Conservation (phyloP, 2,888 invertebrate species). For the Phaonia tiefii region DNA sequence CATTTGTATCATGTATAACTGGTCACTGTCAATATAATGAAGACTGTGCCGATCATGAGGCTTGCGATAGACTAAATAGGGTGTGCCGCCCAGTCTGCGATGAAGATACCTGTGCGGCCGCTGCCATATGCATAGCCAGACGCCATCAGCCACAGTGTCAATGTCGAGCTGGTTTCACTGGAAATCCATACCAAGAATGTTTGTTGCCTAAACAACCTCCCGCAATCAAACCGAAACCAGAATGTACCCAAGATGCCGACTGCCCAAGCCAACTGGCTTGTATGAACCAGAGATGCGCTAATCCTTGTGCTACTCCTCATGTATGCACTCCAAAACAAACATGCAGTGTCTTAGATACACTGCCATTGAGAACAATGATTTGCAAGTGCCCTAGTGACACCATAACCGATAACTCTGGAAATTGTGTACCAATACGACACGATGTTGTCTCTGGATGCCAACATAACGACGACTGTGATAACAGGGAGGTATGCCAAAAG, state of each 20-base stretch:
- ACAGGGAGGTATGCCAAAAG: conserved; percentile 87
- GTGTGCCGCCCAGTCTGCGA: conserved; percentile 91
- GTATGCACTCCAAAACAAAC: conserved; percentile 89
- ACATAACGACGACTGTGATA: conserved; percentile 87
- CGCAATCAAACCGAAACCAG: conserved; percentile 79
- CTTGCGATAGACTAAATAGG: conserved; percentile 91
- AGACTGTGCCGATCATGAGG: conserved; percentile 92
- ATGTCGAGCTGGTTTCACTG: conserved; percentile 88
- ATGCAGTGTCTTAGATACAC: conserved; percentile 89
- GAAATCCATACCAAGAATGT: conserved; percentile 90
- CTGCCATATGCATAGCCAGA: conserved; percentile 88
- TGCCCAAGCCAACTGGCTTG: conserved; percentile 89
- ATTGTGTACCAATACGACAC: conserved; percentile 84
- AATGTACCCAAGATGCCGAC: conserved; percentile 89
- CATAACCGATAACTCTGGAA: conserved; percentile 86
- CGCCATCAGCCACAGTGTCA: conserved; percentile 89
- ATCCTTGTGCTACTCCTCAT: conserved; percentile 87
- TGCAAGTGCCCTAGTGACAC: conserved; percentile 93
- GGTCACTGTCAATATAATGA: conserved; percentile 93
- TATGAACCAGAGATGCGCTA: conserved; percentile 87
- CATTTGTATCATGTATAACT: conserved; percentile 89
- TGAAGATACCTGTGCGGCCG: conserved; percentile 89
- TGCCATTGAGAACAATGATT: conserved; percentile 91
- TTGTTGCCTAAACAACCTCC: conserved; percentile 80
- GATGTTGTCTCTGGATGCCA: conserved; percentile 84